These are phyloP conservation scores for Gambusia affinis DNA, from an alignment of 2,113 vertebrate genomes.

Conservation along the genomic window DNA sequence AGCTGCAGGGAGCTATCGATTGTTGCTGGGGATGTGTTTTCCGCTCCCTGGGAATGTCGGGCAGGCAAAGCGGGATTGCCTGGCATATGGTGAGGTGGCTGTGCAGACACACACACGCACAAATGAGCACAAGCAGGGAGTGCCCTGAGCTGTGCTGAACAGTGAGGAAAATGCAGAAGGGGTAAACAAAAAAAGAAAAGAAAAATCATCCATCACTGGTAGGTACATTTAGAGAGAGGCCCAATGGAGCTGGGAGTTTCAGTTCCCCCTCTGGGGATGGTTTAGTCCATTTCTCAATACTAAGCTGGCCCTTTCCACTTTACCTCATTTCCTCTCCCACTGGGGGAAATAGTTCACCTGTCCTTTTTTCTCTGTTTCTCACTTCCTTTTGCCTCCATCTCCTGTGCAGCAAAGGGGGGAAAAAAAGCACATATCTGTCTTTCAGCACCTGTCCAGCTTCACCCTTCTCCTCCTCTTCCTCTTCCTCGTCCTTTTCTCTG, in stretches of 20 bases:
- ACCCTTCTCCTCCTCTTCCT: slow-evolving; percentile 19
- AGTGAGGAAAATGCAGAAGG: slow-evolving; percentile 49
- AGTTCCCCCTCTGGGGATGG: slow-evolving; percentile 62
- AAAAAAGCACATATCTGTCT: slow-evolving; percentile 65
- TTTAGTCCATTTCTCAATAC: slow-evolving; percentile 71
- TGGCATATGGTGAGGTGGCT: slow-evolving; percentile 40
- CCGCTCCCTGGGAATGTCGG: slow-evolving; percentile 46
- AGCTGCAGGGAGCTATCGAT: slow-evolving; percentile 57
- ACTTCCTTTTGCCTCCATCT: slow-evolving; percentile 37
- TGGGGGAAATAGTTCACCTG: slow-evolving; percentile 74
- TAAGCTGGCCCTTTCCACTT: slow-evolving; percentile 60
- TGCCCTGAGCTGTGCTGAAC: slow-evolving; percentile 41
- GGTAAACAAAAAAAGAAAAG: slow-evolving; percentile 47
- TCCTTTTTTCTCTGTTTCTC: slow-evolving; percentile 39
- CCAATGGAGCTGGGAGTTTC: slow-evolving; percentile 46
- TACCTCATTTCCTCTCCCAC: slow-evolving; percentile 67
- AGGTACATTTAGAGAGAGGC: slow-evolving; percentile 56
- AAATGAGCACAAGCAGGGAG: slow-evolving; percentile 22
- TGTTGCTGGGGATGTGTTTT: slow-evolving; percentile 57
- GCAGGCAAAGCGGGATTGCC: slow-evolving; percentile 43
- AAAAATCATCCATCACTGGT: slow-evolving; percentile 68
- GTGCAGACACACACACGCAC: slow-evolving; percentile 16
- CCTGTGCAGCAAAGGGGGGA: slow-evolving; percentile 26
- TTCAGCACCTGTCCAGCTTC: slow-evolving; percentile 66
- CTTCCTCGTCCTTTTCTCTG: slow-evolving; percentile 17